Conservation (phyloP, 2,888 invertebrate genomes). For the Acanthosepion esculentum region DNA sequence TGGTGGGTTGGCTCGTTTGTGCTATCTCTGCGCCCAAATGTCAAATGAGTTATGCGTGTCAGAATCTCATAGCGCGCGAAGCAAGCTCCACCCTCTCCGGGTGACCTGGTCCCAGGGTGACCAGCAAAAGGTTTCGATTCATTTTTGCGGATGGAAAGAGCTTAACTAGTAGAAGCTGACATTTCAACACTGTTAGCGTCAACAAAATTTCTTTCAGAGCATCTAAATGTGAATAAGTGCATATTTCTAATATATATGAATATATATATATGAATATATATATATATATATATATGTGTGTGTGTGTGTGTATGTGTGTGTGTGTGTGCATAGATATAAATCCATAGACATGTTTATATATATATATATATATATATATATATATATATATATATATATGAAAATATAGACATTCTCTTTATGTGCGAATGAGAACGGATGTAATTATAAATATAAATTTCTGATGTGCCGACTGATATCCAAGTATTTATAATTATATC, state of each 20-base stretch:
- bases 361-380: background rate
- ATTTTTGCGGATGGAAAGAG: background rate
- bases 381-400: background rate
- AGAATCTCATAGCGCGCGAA: no score
- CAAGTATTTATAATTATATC: background rate
- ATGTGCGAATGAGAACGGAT: background rate
- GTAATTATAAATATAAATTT: background rate
- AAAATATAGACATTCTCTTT: background rate
- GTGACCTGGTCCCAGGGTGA: conserved; percentile 4
- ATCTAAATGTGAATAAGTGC: background rate
- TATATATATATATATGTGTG: no score
- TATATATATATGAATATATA: background rate
- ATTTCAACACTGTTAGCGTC: conserved; percentile 18
- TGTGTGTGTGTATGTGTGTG: no score
- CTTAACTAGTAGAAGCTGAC: background rate
- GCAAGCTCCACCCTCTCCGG: background rate
- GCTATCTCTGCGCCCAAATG: background rate
- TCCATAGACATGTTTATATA: background rate
- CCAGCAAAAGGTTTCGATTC: conserved; percentile 11
- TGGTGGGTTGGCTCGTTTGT: background rate
- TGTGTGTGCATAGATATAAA: no score
- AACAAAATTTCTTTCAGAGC: background rate
- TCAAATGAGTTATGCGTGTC: background rate
- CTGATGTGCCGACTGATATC: background rate
- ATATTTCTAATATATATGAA: background rate